Percentiles rank a stretch among this genome's conserved stretches.
Conservation (phyloP, 92 coral and sea anemone species). For the Anthopleura xanthogrammica region DNA sequence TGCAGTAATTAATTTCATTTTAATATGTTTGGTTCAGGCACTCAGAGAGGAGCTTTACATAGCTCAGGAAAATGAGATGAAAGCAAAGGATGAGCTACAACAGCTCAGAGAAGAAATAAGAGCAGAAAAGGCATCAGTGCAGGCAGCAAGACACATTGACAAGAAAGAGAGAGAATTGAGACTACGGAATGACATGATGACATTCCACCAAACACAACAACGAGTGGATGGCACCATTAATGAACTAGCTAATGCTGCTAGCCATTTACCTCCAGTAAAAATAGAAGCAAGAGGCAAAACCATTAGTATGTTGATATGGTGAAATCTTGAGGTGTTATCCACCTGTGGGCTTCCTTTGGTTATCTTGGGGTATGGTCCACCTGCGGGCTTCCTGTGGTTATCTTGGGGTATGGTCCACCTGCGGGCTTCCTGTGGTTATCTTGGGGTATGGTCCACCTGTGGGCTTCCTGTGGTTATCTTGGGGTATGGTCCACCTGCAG, state of each 20-base stretch:
- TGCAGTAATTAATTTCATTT: not conserved
- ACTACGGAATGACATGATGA: conserved; percentile 57
- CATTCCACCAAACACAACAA: conserved; percentile 62
- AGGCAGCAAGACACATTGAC: conserved; percentile 82
- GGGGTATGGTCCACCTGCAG: no score
- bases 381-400: no score
- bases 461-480: no score
- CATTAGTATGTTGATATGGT: conserved; percentile 53
- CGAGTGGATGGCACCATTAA: conserved; percentile 63
- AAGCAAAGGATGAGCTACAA: conserved; percentile 71
- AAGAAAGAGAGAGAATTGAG: conserved; percentile 66
- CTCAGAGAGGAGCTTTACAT: conserved; percentile 62
- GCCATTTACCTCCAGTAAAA: conserved; percentile 63
- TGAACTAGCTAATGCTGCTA: conserved; percentile 42
- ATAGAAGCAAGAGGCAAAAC: conserved; percentile 73
- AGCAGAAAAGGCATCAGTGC: conserved; percentile 83
- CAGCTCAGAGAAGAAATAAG: conserved; percentile 71
- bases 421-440: no score
- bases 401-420: no score
- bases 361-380: no score
- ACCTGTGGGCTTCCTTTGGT: no score
- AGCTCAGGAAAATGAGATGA: conserved; percentile 70
- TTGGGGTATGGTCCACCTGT: no score
- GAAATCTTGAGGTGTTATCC: no score
- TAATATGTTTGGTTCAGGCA: conserved; percentile 34